Evolutionary conservation across 2,888 invertebrate genomes (phyloP), one percentile per base, ranked within the genome.

Genomic region (Phyllotreta cruciferae): DNA sequence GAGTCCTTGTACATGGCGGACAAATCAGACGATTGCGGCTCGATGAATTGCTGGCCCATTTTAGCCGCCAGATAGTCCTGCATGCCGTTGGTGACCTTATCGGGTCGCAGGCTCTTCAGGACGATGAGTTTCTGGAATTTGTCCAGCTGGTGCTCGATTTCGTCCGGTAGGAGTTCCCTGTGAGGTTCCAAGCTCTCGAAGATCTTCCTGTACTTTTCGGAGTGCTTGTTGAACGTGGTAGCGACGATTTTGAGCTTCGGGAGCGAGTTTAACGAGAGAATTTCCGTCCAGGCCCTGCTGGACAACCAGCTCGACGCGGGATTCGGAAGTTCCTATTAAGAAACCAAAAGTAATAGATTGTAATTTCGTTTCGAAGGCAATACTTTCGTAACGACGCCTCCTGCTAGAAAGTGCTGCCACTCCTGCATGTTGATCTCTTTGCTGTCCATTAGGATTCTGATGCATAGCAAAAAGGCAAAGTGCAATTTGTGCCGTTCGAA

Each of bases 401-500:
- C 92, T 9, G 90, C 91, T 1, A 94, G 82, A 50, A 95, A 81
- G 78, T 90, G 92, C 71, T 89, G 86, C 84, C 93, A 91, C 77
- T 94, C 93, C 0, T 80, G 81, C 4, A 76, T 74, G 52, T 89
- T 83, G 13, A 93, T 86, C 45, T 83, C 73, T 0, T 85, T 84
- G 1, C 83, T 81, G 63, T 89, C 87, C 70, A 91, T 82, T 69
- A 88, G 80, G 10, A 92, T 87, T 41, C 93, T 83, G 0, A 86
- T 87, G 68, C 90, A 88, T 35, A 92, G 77, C 24, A 92, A 83
- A 74, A 93, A 90, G 6, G 91, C 93, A 80, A 94, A 96, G 67
- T 94, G 85, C 9, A 96, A 82, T 81, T 96, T 95, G 82, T 96
- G 92, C 65, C 88, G 89, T 77, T 95, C 95, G 76, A 96, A 96